Conservation (phyloP, 2,888 invertebrate species). For the Tinea trinotella region DNA sequence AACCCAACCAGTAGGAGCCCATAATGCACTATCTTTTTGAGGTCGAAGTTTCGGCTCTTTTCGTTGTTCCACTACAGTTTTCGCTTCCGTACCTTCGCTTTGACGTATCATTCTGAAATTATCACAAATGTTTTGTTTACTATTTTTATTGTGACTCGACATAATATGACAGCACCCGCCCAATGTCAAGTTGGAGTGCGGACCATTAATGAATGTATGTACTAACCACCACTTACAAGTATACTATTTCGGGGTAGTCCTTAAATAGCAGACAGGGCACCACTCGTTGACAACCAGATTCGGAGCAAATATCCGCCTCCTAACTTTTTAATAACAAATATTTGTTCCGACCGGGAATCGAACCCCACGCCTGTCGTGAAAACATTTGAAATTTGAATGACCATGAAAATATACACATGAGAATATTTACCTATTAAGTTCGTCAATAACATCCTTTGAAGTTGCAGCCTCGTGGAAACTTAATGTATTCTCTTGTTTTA, state of each 20-base stretch:
- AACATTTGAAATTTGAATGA: background rate
- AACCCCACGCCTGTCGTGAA: too few species aligned
- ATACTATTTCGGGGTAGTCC: too few species aligned
- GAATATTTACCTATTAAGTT: constrained; percentile 74
- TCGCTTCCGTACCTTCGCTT: constrained; percentile 40
- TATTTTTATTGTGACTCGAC: too few species aligned
- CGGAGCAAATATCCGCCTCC: too few species aligned
- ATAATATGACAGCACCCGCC: too few species aligned
- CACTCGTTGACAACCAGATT: too few species aligned
- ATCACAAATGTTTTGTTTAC: background rate
- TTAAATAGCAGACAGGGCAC: too few species aligned
- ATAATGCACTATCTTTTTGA: constrained; percentile 75
- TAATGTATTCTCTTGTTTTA: constrained; percentile 71
- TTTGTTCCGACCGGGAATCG: too few species aligned
- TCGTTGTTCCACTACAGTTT: constrained; percentile 31
- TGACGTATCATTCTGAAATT: constrained; percentile 59
- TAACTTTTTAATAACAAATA: too few species aligned
- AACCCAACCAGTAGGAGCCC: constrained; percentile 84
- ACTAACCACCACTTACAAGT: too few species aligned
- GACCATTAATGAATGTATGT: too few species aligned
- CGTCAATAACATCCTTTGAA: constrained; percentile 83
- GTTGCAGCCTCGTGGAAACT: constrained; percentile 83
- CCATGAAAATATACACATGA: constrained; percentile 12
- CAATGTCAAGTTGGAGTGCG: too few species aligned
- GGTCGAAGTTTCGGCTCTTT: constrained; percentile 29